phyloP scores from a whole-genome alignment of 2,888 invertebrate species.

The Cepaea hortensis region DNA sequence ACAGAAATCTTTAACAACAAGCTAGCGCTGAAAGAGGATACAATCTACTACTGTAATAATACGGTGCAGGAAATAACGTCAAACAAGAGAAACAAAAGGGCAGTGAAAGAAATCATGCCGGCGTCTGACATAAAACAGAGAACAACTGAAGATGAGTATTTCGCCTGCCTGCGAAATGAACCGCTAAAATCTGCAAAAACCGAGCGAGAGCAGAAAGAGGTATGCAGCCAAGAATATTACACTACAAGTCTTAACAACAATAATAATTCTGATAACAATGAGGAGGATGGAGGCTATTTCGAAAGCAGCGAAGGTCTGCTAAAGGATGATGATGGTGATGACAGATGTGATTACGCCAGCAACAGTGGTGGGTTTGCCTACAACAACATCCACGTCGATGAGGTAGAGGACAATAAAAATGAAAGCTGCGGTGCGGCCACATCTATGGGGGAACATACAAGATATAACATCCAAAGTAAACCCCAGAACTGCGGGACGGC shows the following conservation, averaged over 20 bases:
- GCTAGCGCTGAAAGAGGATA: neutral
- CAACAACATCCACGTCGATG: too few relatives aligned
- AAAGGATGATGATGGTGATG: neutral
- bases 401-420: neutral
- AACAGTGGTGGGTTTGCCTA: neutral
- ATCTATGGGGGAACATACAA: neutral
- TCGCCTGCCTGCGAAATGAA: too few relatives aligned
- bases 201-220: neutral
- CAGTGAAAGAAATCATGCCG: neutral
- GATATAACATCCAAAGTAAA: neutral
- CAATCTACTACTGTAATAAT: neutral
- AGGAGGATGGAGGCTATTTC: neutral
- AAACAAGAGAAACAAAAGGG: neutral
- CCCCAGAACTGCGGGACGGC: neutral
- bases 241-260: neutral
- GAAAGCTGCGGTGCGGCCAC: too few relatives aligned
- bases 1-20: neutral
- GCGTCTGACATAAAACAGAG: too few relatives aligned
- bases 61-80: neutral
- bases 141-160: too few relatives aligned
- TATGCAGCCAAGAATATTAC: neutral
- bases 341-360: neutral
- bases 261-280: neutral
- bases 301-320: neutral
- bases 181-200: neutral